Conservation (phyloP, 2,888 invertebrate genomes). For the Calameuta idolon region DNA sequence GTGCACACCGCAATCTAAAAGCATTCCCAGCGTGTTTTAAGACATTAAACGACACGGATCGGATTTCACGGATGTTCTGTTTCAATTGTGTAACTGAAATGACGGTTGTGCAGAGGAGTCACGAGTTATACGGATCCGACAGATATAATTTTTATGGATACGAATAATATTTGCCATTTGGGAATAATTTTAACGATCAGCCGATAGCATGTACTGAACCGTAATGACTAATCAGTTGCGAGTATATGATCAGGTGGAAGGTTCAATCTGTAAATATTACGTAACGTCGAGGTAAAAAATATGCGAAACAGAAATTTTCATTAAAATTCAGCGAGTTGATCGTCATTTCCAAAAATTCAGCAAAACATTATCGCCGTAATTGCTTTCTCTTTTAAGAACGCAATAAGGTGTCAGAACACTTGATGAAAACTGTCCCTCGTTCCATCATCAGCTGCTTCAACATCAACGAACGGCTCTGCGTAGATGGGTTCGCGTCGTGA, state of each 20-base stretch:
- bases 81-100: background rate
- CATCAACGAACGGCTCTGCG: background rate
- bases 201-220: background rate
- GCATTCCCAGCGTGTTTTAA: background rate
- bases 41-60: background rate
- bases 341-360: background rate
- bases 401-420: background rate
- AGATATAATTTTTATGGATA: background rate
- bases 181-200: background rate
- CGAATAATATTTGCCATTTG: background rate
- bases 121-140: background rate
- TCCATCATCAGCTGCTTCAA: background rate
- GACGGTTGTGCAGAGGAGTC: background rate
- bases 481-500: background rate
- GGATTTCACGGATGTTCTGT: background rate
- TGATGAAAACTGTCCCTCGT: background rate
- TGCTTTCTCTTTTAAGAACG: background rate
- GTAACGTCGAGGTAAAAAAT: background rate
- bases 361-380: background rate
- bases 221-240: background rate
- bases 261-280: background rate
- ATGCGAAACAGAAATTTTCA: background rate
- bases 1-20: background rate
- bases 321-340: background rate
- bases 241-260: background rate